phyloP scores from a whole-genome alignment of 2,888 invertebrate genomes.

The Tanytarsus gracilentus region DNA sequence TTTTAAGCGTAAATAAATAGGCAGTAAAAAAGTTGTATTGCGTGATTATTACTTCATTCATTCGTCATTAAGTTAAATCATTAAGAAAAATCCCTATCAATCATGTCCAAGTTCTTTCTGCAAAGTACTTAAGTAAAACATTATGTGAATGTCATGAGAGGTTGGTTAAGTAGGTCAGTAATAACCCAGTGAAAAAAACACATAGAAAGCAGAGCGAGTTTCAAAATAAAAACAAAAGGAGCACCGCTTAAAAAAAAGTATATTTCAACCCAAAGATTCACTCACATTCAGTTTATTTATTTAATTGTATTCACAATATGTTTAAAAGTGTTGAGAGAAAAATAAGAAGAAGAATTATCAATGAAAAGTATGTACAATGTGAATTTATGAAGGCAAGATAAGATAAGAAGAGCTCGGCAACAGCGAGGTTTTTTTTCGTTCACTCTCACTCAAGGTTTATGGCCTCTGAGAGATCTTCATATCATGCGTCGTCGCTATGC shows the following conservation, averaged over 20 bases:
- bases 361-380: neutral
- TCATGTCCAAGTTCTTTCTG: neutral
- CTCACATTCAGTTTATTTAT: no score
- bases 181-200: neutral
- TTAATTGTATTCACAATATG: no score
- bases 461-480: neutral
- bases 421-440: neutral
- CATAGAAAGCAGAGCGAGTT: neutral
- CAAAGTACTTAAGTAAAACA: neutral
- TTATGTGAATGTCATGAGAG: neutral
- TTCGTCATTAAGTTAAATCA: no score
- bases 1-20: no score
- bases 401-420: slow-evolving; percentile 2
- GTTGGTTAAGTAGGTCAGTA: slow-evolving; percentile 25
- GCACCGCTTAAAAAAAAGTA: neutral
- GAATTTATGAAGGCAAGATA: neutral
- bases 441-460: neutral
- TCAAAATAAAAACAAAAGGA: neutral
- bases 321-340: no score
- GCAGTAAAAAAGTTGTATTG: no score
- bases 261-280: neutral
- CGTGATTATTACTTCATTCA: no score
- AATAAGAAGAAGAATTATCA: neutral
- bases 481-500: neutral
- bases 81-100: neutral